These are phyloP conservation scores for Heterotilapia buettikoferi DNA, from an alignment of 2,113 vertebrate genomes.

Conservation along the genomic window DNA sequence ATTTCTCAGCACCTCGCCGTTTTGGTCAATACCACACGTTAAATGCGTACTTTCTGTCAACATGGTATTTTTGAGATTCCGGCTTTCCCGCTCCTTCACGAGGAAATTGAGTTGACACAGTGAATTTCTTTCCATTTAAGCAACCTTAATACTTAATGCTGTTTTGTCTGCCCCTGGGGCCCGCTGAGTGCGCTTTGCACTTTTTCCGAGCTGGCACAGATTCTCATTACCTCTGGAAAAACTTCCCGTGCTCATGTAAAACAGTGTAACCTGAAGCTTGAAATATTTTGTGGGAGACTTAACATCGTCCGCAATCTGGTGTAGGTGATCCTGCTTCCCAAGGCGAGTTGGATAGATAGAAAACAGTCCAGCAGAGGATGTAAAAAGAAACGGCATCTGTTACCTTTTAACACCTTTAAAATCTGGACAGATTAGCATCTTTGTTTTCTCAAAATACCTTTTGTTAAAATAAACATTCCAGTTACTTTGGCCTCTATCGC, in stretches of 20 bases:
- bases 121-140: slow-evolving; percentile 48
- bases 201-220: slow-evolving; percentile 28
- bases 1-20: not conserved
- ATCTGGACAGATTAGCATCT: not conserved
- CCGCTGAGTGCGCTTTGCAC: slow-evolving; percentile 28
- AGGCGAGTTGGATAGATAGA: not conserved
- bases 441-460: not conserved
- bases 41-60: slow-evolving; percentile 5
- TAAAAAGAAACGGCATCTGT: not conserved
- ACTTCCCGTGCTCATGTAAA: slow-evolving; percentile 49
- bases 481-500: not conserved
- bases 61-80: slow-evolving; percentile 30
- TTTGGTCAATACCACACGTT: not conserved
- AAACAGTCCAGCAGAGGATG: not conserved
- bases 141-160: slow-evolving; percentile 60
- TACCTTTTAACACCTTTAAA: not conserved
- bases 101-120: slow-evolving; percentile 55
- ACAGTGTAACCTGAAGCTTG: slow-evolving; percentile 7
- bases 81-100: not conserved
- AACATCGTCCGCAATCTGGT: not conserved
- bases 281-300: slow-evolving; percentile 1
- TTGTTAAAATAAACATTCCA: not conserved
- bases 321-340: not conserved
- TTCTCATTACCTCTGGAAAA: slow-evolving; percentile 56
- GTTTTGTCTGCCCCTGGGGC: slow-evolving; percentile 53